Evolutionary conservation across 2,113 vertebrate genomes (phyloP).

Genomic region (Microcebus jonahi): DNA sequence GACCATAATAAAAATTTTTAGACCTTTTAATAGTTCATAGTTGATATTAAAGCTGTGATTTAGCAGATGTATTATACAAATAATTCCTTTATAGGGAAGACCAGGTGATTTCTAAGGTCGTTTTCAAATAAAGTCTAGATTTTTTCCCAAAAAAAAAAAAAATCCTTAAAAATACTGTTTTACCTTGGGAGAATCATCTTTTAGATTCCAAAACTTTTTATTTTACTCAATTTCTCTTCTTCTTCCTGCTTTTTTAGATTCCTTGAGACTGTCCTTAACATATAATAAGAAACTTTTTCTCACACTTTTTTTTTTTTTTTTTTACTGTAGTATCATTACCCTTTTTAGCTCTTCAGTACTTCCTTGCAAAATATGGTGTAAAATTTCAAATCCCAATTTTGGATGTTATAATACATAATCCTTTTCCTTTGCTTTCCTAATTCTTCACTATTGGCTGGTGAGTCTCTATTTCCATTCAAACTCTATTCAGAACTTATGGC

Average conservation of each 20-base stretch:
- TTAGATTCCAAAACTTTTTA: neutral
- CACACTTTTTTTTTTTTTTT: neutral
- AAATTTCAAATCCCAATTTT: neutral
- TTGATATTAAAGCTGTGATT: slow-evolving; percentile 17
- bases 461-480: neutral
- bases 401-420: neutral
- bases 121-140: slow-evolving; percentile 19
- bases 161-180: neutral
- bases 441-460: neutral
- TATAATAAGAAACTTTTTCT: neutral
- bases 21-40: slow-evolving; percentile 28
- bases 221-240: neutral
- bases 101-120: slow-evolving; percentile 28
- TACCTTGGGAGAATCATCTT: neutral
- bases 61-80: slow-evolving; percentile 14
- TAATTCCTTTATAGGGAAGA: slow-evolving; percentile 3
- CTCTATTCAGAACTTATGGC: neutral
- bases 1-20: neutral
- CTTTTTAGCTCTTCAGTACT: neutral
- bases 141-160: neutral
- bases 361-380: neutral
- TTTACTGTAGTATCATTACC: neutral
- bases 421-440: slow-evolving; percentile 20
- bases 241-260: slow-evolving; percentile 17
- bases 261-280: neutral